phyloP scores from a whole-genome alignment of 2,797 vertebrate species.

The Cyclopterus lumpus region DNA sequence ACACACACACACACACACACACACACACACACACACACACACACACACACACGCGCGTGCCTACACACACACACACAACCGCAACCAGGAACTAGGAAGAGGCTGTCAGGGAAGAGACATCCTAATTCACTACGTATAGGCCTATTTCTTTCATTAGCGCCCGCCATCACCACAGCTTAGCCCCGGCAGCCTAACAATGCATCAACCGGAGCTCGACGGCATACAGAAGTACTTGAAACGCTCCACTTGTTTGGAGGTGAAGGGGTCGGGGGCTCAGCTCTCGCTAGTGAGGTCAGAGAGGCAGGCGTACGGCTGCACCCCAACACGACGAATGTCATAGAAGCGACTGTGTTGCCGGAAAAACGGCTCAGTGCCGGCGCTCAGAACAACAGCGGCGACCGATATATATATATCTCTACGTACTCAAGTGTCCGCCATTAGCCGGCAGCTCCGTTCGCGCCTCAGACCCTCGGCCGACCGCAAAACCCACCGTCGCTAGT shows the following conservation, averaged over 20 bases:
- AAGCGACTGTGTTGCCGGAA: not conserved
- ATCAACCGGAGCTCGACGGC: conserved; percentile 51
- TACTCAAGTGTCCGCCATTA: conserved; percentile 57
- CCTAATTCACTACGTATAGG: conserved; percentile 67
- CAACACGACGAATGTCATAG: conserved; percentile 22
- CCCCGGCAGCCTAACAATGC: conserved; percentile 63
- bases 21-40: conserved; percentile 18
- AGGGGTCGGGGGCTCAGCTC: conserved; percentile 6
- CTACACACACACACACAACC: conserved; percentile 4
- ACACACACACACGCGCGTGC: conserved; percentile 16
- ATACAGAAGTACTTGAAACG: conserved; percentile 48
- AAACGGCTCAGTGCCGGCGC: conserved; percentile 34
- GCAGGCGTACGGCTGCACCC: not conserved
- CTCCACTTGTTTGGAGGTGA: conserved; percentile 43
- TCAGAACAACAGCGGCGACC: conserved; percentile 16
- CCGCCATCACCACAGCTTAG: conserved; percentile 48
- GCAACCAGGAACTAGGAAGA: conserved; percentile 38
- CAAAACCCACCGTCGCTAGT: conserved; percentile 36
- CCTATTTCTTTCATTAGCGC: conserved; percentile 72
- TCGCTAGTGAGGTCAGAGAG: conserved; percentile 19
- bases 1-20: conserved; percentile 22
- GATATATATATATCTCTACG: not conserved
- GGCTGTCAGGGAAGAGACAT: conserved; percentile 64
- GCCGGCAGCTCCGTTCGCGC: conserved; percentile 34
- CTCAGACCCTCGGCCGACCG: conserved; percentile 37